Conservation (phyloP, 2,797 vertebrate species). For the Acrossocheilus wenchowensis region DNA sequence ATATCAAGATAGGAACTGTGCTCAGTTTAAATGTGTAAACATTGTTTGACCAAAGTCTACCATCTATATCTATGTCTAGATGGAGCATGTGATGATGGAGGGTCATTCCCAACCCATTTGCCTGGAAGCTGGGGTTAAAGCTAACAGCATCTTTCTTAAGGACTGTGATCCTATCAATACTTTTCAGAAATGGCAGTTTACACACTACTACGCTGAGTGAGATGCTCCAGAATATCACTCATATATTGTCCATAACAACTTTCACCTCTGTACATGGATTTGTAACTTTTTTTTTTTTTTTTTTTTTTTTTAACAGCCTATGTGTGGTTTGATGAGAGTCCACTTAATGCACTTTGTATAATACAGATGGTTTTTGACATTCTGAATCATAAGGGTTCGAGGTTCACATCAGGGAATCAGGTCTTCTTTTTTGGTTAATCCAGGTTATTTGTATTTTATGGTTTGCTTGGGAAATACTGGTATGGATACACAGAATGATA, state of each 20-base stretch:
- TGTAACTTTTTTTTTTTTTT: neutral
- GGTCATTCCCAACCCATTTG: conserved; percentile 73
- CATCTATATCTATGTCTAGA: conserved; percentile 69
- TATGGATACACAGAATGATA: neutral
- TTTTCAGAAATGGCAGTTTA: conserved; percentile 93
- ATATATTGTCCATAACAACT: neutral
- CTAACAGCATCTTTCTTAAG: conserved; percentile 67
- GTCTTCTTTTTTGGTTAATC: neutral
- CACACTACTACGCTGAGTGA: conserved; percentile 81
- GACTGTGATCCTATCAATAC: conserved; percentile 77
- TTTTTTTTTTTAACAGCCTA: neutral
- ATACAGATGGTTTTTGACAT: neutral
- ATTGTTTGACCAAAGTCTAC: neutral
- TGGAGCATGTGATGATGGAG: conserved; percentile 83
- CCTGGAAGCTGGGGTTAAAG: conserved; percentile 78
- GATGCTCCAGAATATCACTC: neutral
- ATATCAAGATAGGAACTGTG: neutral
- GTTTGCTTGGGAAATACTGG: neutral
- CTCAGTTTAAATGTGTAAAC: neutral
- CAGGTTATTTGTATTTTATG: neutral
- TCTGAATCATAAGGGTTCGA: neutral
- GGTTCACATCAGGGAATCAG: neutral
- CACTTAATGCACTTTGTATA: neutral
- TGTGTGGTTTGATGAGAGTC: neutral
- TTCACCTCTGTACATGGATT: neutral